A percentile compares a stretch with the other conserved stretches of the same genome.
These are phyloP conservation scores for Harpalus rubripes DNA, from an alignment of 2,888 invertebrate genomes.

Conservation along the genomic window DNA sequence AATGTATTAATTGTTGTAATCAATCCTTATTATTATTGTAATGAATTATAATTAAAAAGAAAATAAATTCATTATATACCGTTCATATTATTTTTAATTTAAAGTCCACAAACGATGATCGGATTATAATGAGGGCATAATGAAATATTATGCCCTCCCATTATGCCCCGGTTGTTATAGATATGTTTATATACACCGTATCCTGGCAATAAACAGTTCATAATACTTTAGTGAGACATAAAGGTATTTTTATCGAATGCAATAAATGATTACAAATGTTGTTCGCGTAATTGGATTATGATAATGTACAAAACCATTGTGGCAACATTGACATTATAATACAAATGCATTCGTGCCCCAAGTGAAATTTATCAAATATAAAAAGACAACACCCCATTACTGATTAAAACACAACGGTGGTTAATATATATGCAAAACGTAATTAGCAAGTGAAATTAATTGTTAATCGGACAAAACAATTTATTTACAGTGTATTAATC, in stretches of 20 bases:
- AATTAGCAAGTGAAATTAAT: constrained; percentile 59
- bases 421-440: constrained; percentile 56
- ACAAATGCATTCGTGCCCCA: constrained; percentile 17
- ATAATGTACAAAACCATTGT: constrained; percentile 9
- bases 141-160: no score
- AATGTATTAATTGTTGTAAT: no score
- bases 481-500: constrained; percentile 59
- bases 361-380: constrained; percentile 48
- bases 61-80: no score
- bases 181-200: no score
- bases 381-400: constrained; percentile 46
- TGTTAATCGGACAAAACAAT: constrained; percentile 58
- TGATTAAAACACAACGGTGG: constrained; percentile 32
- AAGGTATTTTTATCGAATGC: neutral
- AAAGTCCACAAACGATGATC: no score
- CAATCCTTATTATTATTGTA: no score
- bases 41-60: no score
- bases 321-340: constrained; percentile 16
- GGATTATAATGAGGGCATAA: no score
- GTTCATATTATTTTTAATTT: no score
- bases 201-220: no score
- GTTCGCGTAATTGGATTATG: neutral
- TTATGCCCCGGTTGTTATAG: no score
- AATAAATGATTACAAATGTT: neutral
- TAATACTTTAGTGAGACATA: no score